phyloP scores from a whole-genome alignment of 1,140 invertebrate species.

The Myzus persicae region DNA sequence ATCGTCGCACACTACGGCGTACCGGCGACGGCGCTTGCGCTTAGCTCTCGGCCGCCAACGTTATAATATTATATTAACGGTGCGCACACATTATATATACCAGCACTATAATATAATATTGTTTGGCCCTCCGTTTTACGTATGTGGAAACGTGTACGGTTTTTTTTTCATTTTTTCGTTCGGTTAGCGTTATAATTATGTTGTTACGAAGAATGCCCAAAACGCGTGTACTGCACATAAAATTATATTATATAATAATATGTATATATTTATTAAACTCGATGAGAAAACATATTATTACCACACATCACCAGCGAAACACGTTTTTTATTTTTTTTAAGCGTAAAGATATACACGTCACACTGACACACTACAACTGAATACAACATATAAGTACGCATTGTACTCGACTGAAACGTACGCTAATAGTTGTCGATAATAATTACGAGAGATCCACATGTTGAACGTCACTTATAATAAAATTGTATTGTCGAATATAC shows the following conservation, averaged over 20 bases:
- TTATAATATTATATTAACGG: constrained; percentile 28
- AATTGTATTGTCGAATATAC: not conserved
- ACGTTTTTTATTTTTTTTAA: not conserved
- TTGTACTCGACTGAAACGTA: not conserved
- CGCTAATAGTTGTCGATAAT: not conserved
- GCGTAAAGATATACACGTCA: not conserved
- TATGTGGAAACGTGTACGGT: not conserved
- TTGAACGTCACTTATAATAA: not conserved
- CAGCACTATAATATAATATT: constrained; percentile 3
- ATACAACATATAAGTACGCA: not conserved
- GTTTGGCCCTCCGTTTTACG: not conserved
- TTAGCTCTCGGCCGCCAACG: not conserved
- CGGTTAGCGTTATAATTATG: not conserved
- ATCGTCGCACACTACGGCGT: not conserved
- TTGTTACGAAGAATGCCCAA: not conserved
- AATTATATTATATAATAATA: too few species aligned
- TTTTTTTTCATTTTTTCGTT: not conserved
- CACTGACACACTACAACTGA: not conserved
- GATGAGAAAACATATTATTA: constrained; percentile 1
- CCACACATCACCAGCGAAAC: not conserved
- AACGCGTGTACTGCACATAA: not conserved
- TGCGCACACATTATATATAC: not conserved
- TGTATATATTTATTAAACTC: not conserved
- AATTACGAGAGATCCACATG: not conserved
- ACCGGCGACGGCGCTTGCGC: constrained; percentile 28